Conservation (phyloP, 2,797 vertebrate genomes). For the Salarias fasciatus region DNA sequence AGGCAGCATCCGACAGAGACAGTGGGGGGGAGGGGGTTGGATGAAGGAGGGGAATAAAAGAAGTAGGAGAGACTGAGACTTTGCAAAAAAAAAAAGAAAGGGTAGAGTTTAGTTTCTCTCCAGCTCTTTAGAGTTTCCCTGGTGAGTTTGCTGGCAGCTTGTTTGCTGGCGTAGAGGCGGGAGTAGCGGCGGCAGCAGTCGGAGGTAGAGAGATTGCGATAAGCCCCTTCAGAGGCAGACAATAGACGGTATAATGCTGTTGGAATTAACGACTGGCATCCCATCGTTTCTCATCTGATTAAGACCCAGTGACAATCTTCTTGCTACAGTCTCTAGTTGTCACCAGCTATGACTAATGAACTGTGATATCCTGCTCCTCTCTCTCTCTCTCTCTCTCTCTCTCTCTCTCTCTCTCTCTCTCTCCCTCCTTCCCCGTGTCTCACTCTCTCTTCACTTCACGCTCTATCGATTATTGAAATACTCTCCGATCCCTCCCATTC, state of each 20-base stretch:
- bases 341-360: slow-evolving; percentile 80
- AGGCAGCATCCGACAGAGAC: slow-evolving; percentile 27
- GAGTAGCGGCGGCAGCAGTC: slow-evolving; percentile 48
- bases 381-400: slow-evolving; percentile 25
- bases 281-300: slow-evolving; percentile 77
- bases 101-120: slow-evolving; percentile 63
- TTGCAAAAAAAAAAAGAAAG: slow-evolving; percentile 40
- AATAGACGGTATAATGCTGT: slow-evolving; percentile 62
- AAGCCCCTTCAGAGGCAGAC: slow-evolving; percentile 69
- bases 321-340: slow-evolving; percentile 70
- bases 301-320: slow-evolving; percentile 74
- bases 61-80: slow-evolving; percentile 51
- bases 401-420: slow-evolving; percentile 40
- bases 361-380: slow-evolving; percentile 71
- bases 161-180: slow-evolving; percentile 63
- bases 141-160: slow-evolving; percentile 68
- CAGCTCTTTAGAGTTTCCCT: slow-evolving; percentile 67
- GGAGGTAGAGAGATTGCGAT: slow-evolving; percentile 67
- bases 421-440: slow-evolving; percentile 24
- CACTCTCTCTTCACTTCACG: slow-evolving; percentile 60
- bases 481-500: slow-evolving; percentile 62
- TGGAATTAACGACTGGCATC: slow-evolving; percentile 73
- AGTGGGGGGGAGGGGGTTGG: not conserved
- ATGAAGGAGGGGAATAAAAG: slow-evolving; percentile 31
- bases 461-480: slow-evolving; percentile 82